Evolutionary conservation across 2,797 vertebrate genomes (phyloP), one percentile per base, ranked within the genome.

Genomic region (Macroramphosus scolopax): DNA sequence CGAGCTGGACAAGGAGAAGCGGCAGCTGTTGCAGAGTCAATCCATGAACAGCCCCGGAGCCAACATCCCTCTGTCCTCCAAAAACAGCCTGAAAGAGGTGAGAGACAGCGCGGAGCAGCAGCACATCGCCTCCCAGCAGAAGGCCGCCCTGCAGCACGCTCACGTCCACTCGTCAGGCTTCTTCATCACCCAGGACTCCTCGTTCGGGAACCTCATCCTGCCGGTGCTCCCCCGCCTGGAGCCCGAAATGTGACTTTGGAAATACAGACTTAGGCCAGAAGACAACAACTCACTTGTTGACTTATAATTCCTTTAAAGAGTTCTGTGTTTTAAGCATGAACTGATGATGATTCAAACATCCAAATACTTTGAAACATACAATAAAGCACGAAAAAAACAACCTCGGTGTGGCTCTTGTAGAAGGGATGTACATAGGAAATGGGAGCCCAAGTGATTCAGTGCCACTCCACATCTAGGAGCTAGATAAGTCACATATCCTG

Each of bases 151-250:
- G 69, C 96, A 98, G 93, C 96, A 98, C 0, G 96, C 95, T 3
- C 95, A 98, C 1, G 92, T 88, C 46, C 96, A 98, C 77, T 98
- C 95, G 2, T 94, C 95, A 6, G 96, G 95, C 75, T 98, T 95
- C 87, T 98, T 98, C 90, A 97, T 98, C 87, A 98, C 96, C 5
- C 96, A 98, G 81, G 95, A 98, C 77, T 98, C 96, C 8, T 94
- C 96, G 0, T 98, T 98, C 75, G 96, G 96, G 77, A 98, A 98
- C 81, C 93, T 98, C 55, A 98, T 98, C 88, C 94, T 98, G 66
- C 96, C 95, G 9, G 95, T 98, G 48, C 83, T 97, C 20, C 96
- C 96, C 18, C 89, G 95, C 34, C 90, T 97, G 65, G 95, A 98
- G 42, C 86, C 92, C 16, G 94, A 96, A 63, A 86, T 84, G 16